A percentile compares a stretch with the other conserved stretches of the same genome.
Evolutionary conservation across 2,888 invertebrate genomes (phyloP).

Genomic region (Erebia ligea): DNA sequence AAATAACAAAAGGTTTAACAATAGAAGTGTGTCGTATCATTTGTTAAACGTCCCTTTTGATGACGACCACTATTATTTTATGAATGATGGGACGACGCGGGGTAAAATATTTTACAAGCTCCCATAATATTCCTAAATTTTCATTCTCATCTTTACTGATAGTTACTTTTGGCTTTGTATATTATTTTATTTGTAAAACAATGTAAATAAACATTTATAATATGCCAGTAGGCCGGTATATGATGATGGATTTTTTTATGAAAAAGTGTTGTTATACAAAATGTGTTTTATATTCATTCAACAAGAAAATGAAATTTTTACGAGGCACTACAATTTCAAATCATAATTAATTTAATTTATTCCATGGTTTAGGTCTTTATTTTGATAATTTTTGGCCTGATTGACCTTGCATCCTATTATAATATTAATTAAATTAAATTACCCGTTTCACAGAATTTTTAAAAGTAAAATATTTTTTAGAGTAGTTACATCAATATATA

Average conservation of each 20-base stretch:
- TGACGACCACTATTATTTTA: conserved; percentile 79
- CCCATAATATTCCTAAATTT: conserved; percentile 30
- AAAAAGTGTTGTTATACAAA: too few relatives aligned
- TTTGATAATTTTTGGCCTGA: too few relatives aligned
- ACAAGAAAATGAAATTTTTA: too few relatives aligned
- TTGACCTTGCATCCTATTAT: too few relatives aligned
- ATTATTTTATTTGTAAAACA: conserved; percentile 11
- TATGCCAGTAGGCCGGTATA: neutral
- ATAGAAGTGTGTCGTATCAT: conserved; percentile 80
- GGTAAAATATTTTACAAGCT: conserved; percentile 55
- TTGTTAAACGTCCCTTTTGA: conserved; percentile 82
- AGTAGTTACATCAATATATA: neutral
- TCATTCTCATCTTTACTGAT: conserved; percentile 13
- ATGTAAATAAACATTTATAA: neutral
- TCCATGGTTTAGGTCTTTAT: too few relatives aligned
- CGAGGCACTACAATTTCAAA: too few relatives aligned
- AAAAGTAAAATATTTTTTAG: too few relatives aligned
- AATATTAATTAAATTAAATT: too few relatives aligned
- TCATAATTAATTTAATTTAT: too few relatives aligned
- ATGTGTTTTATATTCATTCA: too few relatives aligned
- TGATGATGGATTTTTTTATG: neutral
- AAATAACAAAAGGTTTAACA: conserved; percentile 79
- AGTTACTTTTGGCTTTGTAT: conserved; percentile 11
- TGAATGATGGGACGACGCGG: conserved; percentile 72
- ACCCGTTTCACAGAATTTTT: too few relatives aligned